Conservation (phyloP, 2,888 invertebrate species). For the Trichopria drosophilae region DNA sequence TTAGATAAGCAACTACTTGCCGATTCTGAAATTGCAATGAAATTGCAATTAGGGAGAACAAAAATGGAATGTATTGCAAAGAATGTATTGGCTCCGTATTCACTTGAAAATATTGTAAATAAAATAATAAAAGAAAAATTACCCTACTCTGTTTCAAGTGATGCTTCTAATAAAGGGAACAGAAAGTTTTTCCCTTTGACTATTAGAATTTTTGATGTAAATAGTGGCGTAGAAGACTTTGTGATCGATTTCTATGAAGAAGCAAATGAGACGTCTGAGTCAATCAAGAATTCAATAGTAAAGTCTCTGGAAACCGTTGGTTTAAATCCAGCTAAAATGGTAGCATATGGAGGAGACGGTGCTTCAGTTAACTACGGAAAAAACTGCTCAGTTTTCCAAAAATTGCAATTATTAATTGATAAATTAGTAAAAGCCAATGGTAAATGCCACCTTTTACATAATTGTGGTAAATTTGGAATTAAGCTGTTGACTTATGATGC, state of each 20-base stretch:
- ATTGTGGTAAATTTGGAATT: constrained; percentile 1
- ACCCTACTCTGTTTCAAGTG: constrained; percentile 15
- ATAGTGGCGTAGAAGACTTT: constrained; percentile 13
- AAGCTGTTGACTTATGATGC: not conserved
- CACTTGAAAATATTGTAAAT: no score
- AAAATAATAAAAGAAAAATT: constrained; percentile 2
- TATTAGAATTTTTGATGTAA: constrained; percentile 20
- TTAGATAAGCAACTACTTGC: not conserved
- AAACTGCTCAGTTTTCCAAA: constrained; percentile 27
- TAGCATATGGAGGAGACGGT: constrained; percentile 29
- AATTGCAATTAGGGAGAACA: not conserved
- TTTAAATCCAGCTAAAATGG: constrained; percentile 1
- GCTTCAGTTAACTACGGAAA: constrained; percentile 31
- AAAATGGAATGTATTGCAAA: not conserved
- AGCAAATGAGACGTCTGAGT: not conserved
- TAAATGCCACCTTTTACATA: constrained; percentile 25
- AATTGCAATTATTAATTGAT: constrained; percentile 20
- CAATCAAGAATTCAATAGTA: not conserved
- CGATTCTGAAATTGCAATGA: not conserved
- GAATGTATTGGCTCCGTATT: not conserved
- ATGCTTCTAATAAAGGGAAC: constrained; percentile 23
- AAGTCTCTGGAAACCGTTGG: not conserved
- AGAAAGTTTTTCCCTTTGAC: no score
- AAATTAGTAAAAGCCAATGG: constrained; percentile 37
- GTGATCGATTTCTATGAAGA: constrained; percentile 18